A percentile compares a stretch with the other conserved stretches of the same genome.
These are phyloP conservation scores for Drosophila nigrodunni DNA, from an alignment of 1,140 invertebrate species.

Conservation along the genomic window DNA sequence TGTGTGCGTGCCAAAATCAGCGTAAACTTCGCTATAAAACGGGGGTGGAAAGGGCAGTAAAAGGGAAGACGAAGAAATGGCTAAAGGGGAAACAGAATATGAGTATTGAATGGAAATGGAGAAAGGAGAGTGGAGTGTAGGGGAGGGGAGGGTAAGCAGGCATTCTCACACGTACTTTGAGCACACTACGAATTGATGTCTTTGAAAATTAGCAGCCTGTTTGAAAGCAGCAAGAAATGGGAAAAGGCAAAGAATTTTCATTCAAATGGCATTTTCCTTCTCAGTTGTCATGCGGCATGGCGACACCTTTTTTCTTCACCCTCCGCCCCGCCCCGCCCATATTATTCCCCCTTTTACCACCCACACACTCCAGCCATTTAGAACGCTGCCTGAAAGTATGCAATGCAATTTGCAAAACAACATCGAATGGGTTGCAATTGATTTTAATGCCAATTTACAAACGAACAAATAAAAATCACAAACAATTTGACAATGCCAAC, in stretches of 20 bases:
- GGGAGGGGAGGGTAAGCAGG: background rate
- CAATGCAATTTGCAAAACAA: conserved; percentile 61
- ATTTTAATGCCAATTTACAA: conserved; percentile 32
- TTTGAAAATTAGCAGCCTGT: conserved; percentile 77
- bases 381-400: conserved; percentile 51
- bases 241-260: conserved; percentile 37
- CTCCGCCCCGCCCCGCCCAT: background rate
- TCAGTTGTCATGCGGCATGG: conserved; percentile 44
- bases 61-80: background rate
- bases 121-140: background rate
- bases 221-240: conserved; percentile 21
- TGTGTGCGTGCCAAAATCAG: conserved; percentile 81
- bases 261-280: conserved; percentile 28
- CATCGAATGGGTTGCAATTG: conserved; percentile 54
- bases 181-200: conserved; percentile 71
- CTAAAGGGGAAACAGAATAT: conserved; percentile 20
- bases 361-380: conserved; percentile 15
- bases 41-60: background rate
- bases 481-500: conserved; percentile 28
- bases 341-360: background rate
- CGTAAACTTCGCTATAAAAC: conserved; percentile 56
- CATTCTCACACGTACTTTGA: conserved; percentile 79
- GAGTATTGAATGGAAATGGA: conserved; percentile 22
- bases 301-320: conserved; percentile 44
- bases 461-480: conserved; percentile 16